Evolutionary conservation across 2,797 vertebrate species (phyloP).

Genomic region (Heteromormyrus szaboi): DNA sequence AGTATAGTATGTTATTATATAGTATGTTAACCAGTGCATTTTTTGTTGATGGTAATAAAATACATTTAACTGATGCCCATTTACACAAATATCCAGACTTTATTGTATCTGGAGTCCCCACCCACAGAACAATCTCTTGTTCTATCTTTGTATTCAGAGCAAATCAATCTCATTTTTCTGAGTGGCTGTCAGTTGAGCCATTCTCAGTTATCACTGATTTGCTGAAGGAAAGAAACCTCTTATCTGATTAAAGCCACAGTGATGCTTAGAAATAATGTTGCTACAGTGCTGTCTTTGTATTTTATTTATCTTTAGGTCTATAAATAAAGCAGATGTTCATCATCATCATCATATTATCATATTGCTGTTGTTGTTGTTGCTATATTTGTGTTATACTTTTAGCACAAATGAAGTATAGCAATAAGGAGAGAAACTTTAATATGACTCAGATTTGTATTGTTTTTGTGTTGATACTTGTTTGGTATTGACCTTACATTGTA

Average conservation of each 20-base stretch:
- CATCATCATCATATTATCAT: neutral
- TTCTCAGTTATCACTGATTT: neutral
- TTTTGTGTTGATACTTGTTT: neutral
- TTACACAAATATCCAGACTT: neutral
- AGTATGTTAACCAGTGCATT: neutral
- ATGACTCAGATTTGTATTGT: neutral
- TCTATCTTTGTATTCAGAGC: neutral
- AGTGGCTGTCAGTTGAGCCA: neutral
- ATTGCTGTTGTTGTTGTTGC: neutral
- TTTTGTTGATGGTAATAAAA: neutral
- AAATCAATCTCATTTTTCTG: neutral
- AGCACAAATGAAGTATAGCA: neutral
- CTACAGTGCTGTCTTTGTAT: neutral
- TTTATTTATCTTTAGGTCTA: neutral
- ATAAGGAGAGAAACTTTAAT: neutral
- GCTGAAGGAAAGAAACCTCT: constrained; percentile 38
- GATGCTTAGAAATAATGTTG: neutral
- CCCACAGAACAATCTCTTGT: neutral
- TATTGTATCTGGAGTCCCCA: neutral
- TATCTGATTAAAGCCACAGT: constrained; percentile 11
- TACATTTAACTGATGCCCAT: neutral
- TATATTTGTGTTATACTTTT: neutral
- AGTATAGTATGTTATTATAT: too few species aligned
- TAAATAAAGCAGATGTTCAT: neutral
- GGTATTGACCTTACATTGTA: neutral